Evolutionary conservation across 2,113 vertebrate genomes (phyloP).

Genomic region (Tetrao urogallus): DNA sequence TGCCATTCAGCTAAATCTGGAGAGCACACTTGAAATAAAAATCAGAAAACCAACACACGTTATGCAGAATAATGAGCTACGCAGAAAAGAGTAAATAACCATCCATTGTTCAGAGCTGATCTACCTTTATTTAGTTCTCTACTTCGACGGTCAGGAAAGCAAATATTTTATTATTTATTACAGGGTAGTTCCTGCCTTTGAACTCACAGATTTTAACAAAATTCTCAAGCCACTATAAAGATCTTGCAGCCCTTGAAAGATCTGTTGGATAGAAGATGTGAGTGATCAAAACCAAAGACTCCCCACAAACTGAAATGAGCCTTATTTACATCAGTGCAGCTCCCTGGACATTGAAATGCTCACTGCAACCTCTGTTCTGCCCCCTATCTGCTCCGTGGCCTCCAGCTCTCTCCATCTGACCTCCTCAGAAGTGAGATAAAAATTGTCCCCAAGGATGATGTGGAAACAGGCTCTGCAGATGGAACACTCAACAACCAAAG

Average conservation of each 20-base stretch:
- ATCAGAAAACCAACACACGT: neutral
- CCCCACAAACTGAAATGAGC: neutral
- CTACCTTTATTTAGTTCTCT: neutral
- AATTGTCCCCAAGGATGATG: accelerated
- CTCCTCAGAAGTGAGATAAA: neutral
- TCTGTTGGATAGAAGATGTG: neutral
- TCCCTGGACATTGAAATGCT: neutral
- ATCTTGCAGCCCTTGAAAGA: neutral
- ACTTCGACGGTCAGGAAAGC: neutral
- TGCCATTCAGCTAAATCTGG: neutral
- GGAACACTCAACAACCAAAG: neutral
- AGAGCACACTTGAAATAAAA: neutral
- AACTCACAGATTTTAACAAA: neutral
- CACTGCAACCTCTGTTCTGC: neutral
- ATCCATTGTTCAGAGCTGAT: neutral
- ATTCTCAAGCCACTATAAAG: neutral
- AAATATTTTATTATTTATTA: constrained; percentile 9
- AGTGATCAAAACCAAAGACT: neutral
- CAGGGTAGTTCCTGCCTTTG: constrained; percentile 34
- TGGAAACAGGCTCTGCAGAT: neutral
- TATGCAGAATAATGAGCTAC: neutral
- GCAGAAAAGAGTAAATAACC: neutral
- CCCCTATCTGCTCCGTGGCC: neutral
- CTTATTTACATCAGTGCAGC: neutral
- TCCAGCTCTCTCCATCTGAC: neutral